phyloP scores from a whole-genome alignment of 2,797 vertebrate genomes.

The Novumbra hubbsi region DNA sequence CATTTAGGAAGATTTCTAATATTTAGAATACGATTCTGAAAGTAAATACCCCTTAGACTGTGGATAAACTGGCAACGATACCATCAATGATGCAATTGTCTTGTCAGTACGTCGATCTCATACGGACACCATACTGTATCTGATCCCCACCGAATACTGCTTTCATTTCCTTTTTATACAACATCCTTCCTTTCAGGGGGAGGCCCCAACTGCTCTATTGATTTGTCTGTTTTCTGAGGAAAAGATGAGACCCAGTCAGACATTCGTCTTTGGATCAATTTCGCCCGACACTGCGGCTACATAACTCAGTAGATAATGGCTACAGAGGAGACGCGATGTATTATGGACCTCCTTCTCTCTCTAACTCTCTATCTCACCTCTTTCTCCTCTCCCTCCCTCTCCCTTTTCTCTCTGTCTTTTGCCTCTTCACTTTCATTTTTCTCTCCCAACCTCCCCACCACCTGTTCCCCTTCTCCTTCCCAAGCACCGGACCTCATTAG shows the following conservation, averaged over 20 bases:
- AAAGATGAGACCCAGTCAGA: slow-evolving; percentile 36
- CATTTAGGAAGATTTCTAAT: not conserved
- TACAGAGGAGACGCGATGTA: not conserved
- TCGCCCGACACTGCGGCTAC: slow-evolving; percentile 25
- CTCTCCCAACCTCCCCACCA: not conserved
- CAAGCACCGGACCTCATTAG: not conserved
- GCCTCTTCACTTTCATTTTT: not conserved
- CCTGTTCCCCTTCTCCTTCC: slow-evolving; percentile 15
- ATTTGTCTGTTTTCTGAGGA: slow-evolving; percentile 40
- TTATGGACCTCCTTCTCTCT: not conserved
- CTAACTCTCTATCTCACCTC: not conserved
- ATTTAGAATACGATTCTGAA: not conserved
- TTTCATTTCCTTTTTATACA: slow-evolving; percentile 12
- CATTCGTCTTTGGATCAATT: slow-evolving; percentile 45
- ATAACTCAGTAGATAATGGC: slow-evolving; percentile 36
- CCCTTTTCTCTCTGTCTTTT: not conserved
- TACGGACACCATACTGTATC: not conserved
- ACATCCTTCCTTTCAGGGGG: slow-evolving; percentile 2
- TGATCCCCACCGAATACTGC: not conserved
- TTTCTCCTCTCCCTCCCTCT: not conserved
- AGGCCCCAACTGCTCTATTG: slow-evolving; percentile 29
- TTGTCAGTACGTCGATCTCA: not conserved
- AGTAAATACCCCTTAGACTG: not conserved
- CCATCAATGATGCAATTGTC: not conserved
- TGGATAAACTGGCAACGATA: not conserved